Conservation (phyloP, 2,797 vertebrate species). For the Lates japonicus region DNA sequence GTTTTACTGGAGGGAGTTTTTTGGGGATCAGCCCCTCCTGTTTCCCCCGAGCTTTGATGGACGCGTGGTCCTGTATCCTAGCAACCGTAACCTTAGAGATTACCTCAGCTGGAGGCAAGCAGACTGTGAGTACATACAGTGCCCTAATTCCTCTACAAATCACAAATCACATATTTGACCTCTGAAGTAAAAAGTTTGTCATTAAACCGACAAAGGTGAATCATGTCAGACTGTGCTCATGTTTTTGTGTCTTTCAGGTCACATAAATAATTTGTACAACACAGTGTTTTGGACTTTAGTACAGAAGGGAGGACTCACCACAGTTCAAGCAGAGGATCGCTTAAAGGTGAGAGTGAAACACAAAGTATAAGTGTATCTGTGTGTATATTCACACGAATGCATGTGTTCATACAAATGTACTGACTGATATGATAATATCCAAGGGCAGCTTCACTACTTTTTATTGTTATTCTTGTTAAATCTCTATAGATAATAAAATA, state of each 20-base stretch:
- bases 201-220: background rate
- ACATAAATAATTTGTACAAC: constrained; percentile 98
- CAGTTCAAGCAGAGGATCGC: constrained; percentile 90
- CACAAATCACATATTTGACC: background rate
- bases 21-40: constrained; percentile 91
- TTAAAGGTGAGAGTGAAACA: constrained; percentile 86
- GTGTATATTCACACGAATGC: background rate
- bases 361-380: background rate
- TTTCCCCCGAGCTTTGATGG: constrained; percentile 98
- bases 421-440: background rate
- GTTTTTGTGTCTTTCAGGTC: constrained; percentile 85
- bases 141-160: background rate
- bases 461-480: background rate
- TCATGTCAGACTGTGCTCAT: background rate
- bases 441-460: background rate
- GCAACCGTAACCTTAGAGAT: constrained; percentile 93
- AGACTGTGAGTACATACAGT: constrained; percentile 90
- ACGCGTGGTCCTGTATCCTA: constrained; percentile 95
- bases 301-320: constrained; percentile 91
- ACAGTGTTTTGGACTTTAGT: constrained; percentile 97
- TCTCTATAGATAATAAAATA: background rate
- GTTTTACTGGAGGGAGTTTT: constrained; percentile 97
- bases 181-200: background rate
- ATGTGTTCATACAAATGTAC: background rate
- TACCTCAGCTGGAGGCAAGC: constrained; percentile 99